These are phyloP conservation scores for Tachycineta bicolor DNA, from an alignment of 2,113 vertebrate species.

Conservation along the genomic window DNA sequence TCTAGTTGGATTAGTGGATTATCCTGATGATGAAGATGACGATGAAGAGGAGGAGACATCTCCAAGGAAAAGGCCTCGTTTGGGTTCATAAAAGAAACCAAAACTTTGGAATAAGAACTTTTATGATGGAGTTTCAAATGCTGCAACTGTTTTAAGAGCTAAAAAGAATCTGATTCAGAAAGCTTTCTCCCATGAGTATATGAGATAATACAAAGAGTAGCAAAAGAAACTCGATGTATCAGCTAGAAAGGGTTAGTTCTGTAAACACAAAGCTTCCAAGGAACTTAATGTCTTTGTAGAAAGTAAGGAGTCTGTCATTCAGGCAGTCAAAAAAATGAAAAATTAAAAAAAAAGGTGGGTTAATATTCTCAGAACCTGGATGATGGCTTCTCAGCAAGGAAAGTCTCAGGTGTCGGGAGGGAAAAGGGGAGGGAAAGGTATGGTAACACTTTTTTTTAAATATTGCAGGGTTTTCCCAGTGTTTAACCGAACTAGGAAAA, in stretches of 20 bases:
- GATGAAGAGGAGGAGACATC: constrained; percentile 93
- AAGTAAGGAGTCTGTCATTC: constrained; percentile 76
- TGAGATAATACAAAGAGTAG: constrained; percentile 79
- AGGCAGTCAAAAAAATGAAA: constrained; percentile 74
- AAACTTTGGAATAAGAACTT: constrained; percentile 62
- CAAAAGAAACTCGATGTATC: constrained; percentile 74
- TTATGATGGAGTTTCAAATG: constrained; percentile 77
- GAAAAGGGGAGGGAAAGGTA: constrained; percentile 65
- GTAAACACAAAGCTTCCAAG: constrained; percentile 75
- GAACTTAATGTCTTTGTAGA: constrained; percentile 78
- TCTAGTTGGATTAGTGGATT: constrained; percentile 95
- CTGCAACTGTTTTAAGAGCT: constrained; percentile 80
- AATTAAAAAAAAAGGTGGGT: constrained; percentile 39
- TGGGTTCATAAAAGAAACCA: constrained; percentile 88
- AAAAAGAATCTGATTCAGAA: constrained; percentile 77
- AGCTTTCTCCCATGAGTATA: constrained; percentile 77
- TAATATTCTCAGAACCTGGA: constrained; percentile 83
- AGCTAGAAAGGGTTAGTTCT: constrained; percentile 79
- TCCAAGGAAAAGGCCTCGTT: constrained; percentile 92
- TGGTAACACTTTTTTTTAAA: constrained; percentile 61
- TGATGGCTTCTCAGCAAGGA: constrained; percentile 78
- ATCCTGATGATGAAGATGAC: constrained; percentile 95
- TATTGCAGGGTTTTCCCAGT: constrained; percentile 74
- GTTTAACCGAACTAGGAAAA: constrained; percentile 65
- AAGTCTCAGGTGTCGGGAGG: constrained; percentile 73